Conservation (phyloP, 2,797 vertebrate species). For the Ceyx erithaca region DNA sequence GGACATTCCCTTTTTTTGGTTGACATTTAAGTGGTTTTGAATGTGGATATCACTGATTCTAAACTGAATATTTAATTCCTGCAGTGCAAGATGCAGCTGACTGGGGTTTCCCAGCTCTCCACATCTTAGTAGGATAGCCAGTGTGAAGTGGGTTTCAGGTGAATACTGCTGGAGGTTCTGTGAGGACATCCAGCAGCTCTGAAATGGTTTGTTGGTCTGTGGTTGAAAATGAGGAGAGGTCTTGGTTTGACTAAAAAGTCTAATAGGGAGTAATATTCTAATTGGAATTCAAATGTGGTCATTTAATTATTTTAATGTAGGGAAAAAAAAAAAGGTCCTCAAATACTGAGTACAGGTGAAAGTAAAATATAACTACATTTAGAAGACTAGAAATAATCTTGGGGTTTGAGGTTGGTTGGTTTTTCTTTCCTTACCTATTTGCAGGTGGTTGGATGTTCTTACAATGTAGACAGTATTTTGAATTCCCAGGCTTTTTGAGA, state of each 20-base stretch:
- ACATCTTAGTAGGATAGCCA: fast-evolving
- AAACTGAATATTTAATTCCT: background rate
- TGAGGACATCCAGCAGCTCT: background rate
- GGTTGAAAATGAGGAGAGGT: background rate
- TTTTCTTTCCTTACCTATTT: background rate
- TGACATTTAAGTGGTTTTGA: background rate
- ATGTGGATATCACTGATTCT: background rate
- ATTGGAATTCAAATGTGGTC: background rate
- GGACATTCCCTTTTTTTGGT: background rate
- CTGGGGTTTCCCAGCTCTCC: background rate
- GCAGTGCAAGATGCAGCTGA: background rate
- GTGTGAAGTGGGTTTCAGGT: background rate
- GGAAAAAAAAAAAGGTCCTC: background rate
- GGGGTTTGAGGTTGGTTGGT: too few species aligned
- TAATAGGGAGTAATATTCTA: background rate
- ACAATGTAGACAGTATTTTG: background rate
- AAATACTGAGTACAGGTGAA: background rate
- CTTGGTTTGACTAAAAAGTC: background rate
- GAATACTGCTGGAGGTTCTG: background rate
- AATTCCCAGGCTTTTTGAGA: background rate
- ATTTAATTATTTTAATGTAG: background rate
- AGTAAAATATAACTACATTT: background rate
- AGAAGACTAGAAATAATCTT: background rate
- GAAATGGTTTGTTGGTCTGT: background rate
- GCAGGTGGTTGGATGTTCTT: background rate